Conservation (phyloP, 1,140 invertebrate species). For the Nomia melanderi region DNA sequence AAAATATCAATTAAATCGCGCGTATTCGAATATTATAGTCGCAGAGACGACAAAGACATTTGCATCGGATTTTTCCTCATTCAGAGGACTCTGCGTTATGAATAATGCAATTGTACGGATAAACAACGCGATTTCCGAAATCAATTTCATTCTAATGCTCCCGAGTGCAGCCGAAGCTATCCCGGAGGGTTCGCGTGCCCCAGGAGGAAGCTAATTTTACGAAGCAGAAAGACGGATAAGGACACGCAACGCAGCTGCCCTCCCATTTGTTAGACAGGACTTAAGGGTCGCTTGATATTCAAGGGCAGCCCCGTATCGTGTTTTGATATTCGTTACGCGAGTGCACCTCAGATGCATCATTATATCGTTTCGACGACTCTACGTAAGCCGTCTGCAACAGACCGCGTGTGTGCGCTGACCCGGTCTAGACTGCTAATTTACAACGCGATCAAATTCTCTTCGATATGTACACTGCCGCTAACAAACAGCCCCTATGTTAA, state of each 20-base stretch:
- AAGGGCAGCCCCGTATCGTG: neutral
- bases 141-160: neutral
- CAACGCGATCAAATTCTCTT: neutral
- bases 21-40: too few relatives aligned
- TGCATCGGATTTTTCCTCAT: neutral
- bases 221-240: conserved; percentile 23
- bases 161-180: neutral
- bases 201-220: conserved; percentile 9
- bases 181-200: too few relatives aligned
- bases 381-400: conserved; percentile 17
- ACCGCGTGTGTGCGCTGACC: conserved; percentile 4
- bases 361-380: conserved; percentile 37
- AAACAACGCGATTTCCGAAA: neutral
- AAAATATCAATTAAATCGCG: too few relatives aligned
- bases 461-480: neutral
- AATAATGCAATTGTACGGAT: neutral
- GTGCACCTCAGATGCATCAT: conserved; percentile 9
- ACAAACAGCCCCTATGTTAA: neutral
- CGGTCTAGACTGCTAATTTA: conserved; percentile 10
- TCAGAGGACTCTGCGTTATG: too few relatives aligned
- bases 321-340: conserved; percentile 44
- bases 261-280: conserved; percentile 1
- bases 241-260: neutral
- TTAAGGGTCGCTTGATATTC: conserved; percentile 31
- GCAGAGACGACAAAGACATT: neutral